Conservation (phyloP, 2,797 vertebrate genomes). For the Echeneis naucrates region DNA sequence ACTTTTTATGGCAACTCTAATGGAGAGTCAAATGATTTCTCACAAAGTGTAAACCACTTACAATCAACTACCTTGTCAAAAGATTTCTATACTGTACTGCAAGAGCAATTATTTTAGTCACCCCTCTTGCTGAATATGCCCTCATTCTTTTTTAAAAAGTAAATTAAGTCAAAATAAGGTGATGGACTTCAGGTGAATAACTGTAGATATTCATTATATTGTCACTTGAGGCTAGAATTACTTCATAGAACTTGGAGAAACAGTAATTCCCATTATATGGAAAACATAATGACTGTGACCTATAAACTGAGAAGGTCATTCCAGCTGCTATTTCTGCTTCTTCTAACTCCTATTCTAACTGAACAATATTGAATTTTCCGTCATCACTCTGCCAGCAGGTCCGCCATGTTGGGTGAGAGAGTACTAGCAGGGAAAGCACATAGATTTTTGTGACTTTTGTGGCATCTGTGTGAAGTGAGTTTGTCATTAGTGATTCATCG, state of each 20-base stretch:
- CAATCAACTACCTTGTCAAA: conserved; percentile 3
- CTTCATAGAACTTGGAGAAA: conserved; percentile 34
- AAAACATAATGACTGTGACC: conserved; percentile 48
- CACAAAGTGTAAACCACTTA: background rate
- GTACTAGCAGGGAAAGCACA: conserved; percentile 51
- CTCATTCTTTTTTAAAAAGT: conserved; percentile 37
- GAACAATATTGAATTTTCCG: conserved; percentile 62
- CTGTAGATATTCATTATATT: conserved; percentile 59
- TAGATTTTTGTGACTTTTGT: conserved; percentile 76
- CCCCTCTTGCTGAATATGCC: background rate
- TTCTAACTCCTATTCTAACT: conserved; percentile 45
- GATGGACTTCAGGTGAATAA: conserved; percentile 42
- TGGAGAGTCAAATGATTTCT: background rate
- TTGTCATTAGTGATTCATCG: conserved; percentile 75
- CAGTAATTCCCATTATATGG: conserved; percentile 52
- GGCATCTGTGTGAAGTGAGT: conserved; percentile 71
- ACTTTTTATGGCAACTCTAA: background rate
- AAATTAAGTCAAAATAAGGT: conserved; percentile 55
- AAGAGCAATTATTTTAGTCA: conserved; percentile 19
- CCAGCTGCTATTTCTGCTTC: conserved; percentile 40
- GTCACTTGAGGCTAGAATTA: conserved; percentile 53
- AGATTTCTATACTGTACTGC: background rate
- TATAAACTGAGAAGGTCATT: conserved; percentile 49
- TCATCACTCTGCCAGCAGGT: conserved; percentile 25
- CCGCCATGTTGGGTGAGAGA: conserved; percentile 40